Conservation (phyloP, 1,140 invertebrate species). For the Cyphomyrmex costatus region DNA sequence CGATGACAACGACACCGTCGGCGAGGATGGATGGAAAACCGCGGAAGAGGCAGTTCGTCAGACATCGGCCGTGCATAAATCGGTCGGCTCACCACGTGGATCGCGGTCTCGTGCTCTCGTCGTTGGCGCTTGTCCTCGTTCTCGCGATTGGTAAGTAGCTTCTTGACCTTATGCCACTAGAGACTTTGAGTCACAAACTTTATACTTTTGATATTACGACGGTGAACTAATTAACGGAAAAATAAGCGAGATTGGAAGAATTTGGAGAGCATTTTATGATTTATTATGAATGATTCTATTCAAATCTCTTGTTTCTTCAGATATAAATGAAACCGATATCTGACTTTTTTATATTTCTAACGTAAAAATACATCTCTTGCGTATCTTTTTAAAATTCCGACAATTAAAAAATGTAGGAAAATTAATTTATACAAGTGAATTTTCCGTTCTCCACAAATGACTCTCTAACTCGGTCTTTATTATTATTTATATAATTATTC, state of each 20-base stretch:
- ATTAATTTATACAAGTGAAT: neutral
- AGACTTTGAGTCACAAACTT: neutral
- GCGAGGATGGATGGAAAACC: slow-evolving; percentile 40
- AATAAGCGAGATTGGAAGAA: neutral
- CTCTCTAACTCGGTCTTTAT: neutral
- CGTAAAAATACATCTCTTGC: neutral
- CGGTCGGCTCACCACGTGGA: slow-evolving; percentile 79
- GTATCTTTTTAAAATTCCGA: neutral
- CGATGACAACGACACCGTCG: slow-evolving; percentile 39
- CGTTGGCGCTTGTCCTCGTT: slow-evolving; percentile 72
- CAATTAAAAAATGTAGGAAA: neutral
- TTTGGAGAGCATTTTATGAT: neutral
- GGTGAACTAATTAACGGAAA: neutral
- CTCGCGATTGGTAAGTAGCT: slow-evolving; percentile 76
- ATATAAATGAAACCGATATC: neutral
- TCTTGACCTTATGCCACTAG: neutral
- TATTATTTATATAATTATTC: neutral
- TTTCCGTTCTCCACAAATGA: neutral
- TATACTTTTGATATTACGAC: neutral
- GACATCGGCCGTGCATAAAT: slow-evolving; percentile 58
- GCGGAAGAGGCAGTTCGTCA: slow-evolving; percentile 50
- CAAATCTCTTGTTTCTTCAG: neutral
- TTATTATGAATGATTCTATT: neutral
- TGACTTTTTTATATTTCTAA: neutral
- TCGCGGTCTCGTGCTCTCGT: slow-evolving; percentile 75